Evolutionary conservation across 1,140 invertebrate genomes (phyloP).

Genomic region (Macrobrachium rosenbergii): DNA sequence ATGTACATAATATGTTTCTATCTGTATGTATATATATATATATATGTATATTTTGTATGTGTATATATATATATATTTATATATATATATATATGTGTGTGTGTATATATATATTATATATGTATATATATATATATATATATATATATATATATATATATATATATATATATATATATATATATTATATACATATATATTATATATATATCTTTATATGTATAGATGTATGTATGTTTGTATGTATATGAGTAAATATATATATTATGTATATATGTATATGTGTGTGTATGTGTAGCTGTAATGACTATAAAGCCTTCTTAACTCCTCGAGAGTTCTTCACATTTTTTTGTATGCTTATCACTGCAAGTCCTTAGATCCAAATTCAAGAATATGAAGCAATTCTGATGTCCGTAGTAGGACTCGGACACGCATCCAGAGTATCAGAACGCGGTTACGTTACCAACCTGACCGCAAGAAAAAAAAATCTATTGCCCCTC

Average conservation of each 20-base stretch:
- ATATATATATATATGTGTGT: not conserved
- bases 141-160: not conserved
- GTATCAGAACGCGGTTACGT: too few species aligned
- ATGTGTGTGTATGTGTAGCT: too few species aligned
- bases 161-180: not conserved
- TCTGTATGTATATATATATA: not conserved
- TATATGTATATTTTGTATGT: not conserved
- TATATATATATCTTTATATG: conserved; percentile 8
- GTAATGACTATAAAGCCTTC: too few species aligned
- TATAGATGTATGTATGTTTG: not conserved
- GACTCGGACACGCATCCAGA: too few species aligned
- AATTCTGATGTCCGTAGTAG: too few species aligned
- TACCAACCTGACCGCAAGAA: too few species aligned
- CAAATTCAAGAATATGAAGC: too few species aligned
- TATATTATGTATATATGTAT: not conserved
- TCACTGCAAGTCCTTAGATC: too few species aligned
- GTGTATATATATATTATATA: not conserved
- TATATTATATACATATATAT: not conserved
- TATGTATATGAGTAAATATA: not conserved
- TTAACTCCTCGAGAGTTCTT: too few species aligned
- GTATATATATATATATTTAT: not conserved
- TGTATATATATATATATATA: not conserved
- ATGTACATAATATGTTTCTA: not conserved
- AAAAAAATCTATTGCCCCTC: too few species aligned
- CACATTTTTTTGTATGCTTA: too few species aligned